These are phyloP conservation scores for Sinocyclocheilus maitianheensis DNA, from an alignment of 2,113 vertebrate genomes.

Conservation along the genomic window DNA sequence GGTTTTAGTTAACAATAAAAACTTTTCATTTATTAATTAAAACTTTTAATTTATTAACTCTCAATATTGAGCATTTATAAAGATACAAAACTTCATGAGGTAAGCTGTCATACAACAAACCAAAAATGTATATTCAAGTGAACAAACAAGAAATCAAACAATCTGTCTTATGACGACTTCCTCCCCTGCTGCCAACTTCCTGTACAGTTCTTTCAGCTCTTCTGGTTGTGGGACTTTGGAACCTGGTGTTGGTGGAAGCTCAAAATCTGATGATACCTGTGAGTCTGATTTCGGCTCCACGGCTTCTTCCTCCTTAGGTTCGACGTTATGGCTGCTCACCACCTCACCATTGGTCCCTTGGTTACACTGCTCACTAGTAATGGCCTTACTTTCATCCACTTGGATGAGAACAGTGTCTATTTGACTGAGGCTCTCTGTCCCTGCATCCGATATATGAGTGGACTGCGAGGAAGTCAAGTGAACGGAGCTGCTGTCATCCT, in stretches of 20 bases:
- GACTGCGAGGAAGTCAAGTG: slow-evolving; percentile 85
- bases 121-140: neutral
- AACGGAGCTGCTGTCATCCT: slow-evolving; percentile 69
- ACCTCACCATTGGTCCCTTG: neutral
- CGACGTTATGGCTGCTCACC: neutral
- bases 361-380: neutral
- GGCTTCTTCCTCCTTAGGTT: neutral
- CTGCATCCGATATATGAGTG: slow-evolving; percentile 82
- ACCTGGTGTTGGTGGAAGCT: slow-evolving; percentile 84
- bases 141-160: neutral
- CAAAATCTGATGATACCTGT: slow-evolving; percentile 87
- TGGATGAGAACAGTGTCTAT: slow-evolving; percentile 80
- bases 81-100: slow-evolving; percentile 15
- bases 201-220: slow-evolving; percentile 78
- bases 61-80: neutral
- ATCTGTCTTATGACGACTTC: slow-evolving; percentile 61
- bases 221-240: slow-evolving; percentile 77
- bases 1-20: neutral
- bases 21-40: neutral
- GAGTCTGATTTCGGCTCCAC: slow-evolving; percentile 69
- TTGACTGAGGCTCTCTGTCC: slow-evolving; percentile 80
- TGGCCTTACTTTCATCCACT: slow-evolving; percentile 69
- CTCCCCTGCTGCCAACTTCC: slow-evolving; percentile 83
- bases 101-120: neutral
- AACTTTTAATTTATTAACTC: neutral